Base-by-base conservation (phyloP, 2,888 invertebrate genomes). In the Xestia rhomboidea region DNA sequence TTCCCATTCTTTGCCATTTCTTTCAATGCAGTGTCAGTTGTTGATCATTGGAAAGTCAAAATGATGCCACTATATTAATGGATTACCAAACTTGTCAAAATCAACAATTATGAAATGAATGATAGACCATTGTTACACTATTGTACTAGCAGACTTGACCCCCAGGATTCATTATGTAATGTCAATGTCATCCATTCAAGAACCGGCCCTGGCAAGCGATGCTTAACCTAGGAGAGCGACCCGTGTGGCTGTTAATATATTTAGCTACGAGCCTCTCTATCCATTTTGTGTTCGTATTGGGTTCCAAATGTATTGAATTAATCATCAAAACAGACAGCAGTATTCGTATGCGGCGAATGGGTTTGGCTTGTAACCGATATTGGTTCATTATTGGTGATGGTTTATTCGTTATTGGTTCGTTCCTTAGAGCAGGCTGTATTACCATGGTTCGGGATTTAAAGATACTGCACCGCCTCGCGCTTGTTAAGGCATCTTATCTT, bases 271-370 rank as follows among this genome's bases (percentile, higher is more conserved):
- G 54, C 11, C 0, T 34, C 34, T 62, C 30, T 34, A 34, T 62
- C 62, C 21, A 68, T 73, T 21, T 63, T 54, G 41, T 21, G 21
- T 46, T 44, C 6, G 38, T 49, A 49, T 54, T 63, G 24, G 18
- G 27, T 74, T 81, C 18, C n/a, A 46, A 62, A 62, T 63, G 4
- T 68, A 68, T 24, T 63, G 38, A 54, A 81, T 63, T 54, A 34
- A 67, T 79, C 66, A 78, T 63, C 27, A 24, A 38, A 34, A 27
- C 4, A 15, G 54, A 57, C 44, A 57, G 34, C n/a, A 60, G 44
- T 41, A 44, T 78, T 54, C 54, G 7, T 27, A 34, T 13, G n/a
- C 41, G 34, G 66, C 13, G 18, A 80, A 41, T 57, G 49, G 46
- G 49, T 3, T 54, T 18, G 30, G 51, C 44, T 21, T 38, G 54